phyloP scores from a whole-genome alignment of 2,113 vertebrate genomes.

The Lycaon pictus region DNA sequence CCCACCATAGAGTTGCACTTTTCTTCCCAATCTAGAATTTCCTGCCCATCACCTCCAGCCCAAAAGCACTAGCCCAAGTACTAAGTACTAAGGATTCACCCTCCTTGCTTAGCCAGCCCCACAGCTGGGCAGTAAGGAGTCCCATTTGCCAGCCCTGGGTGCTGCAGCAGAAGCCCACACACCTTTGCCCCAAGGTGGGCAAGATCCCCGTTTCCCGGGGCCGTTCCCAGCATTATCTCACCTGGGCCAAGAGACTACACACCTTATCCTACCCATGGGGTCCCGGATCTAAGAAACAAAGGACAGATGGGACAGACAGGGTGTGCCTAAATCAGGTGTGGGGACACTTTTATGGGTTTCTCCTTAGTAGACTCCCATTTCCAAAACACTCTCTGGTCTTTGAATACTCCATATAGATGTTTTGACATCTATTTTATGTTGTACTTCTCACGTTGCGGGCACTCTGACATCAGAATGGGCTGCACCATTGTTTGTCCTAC shows the following conservation, averaged over 20 bases:
- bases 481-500: no score
- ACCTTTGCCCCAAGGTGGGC: no score
- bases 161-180: rapidly evolving
- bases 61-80: not conserved
- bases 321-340: rapidly evolving
- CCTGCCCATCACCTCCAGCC: not conserved
- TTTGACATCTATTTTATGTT: rapidly evolving
- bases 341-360: not conserved
- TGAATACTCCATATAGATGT: rapidly evolving
- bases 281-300: no score
- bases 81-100: rapidly evolving
- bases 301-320: no score
- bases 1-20: rapidly evolving
- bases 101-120: rapidly evolving
- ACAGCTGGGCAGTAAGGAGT: not conserved
- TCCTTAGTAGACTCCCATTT: not conserved
- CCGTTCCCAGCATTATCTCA: rapidly evolving
- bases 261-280: rapidly evolving
- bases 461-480: rapidly evolving
- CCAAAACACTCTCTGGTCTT: not conserved
- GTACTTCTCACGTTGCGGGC: rapidly evolving
- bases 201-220: no score
- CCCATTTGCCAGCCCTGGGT: not conserved
- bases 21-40: not conserved
- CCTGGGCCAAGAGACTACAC: not conserved